These are phyloP conservation scores for Tetragnatha versicolor DNA, from an alignment of 1,140 invertebrate species.

Conservation along the genomic window DNA sequence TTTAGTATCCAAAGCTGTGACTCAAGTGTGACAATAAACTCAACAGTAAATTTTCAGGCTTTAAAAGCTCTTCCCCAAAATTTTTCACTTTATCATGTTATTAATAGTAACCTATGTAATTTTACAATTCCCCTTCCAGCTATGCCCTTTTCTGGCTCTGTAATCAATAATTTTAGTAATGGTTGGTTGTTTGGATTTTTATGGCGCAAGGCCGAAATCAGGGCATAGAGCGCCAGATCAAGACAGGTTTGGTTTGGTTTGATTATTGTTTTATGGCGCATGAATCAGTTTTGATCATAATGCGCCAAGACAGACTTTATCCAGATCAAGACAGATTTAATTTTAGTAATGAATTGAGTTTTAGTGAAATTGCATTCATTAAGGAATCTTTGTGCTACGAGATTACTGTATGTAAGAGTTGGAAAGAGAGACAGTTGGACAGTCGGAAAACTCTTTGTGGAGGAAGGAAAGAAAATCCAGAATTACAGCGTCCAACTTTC, in stretches of 20 bases:
- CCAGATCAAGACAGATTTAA: too few relatives aligned
- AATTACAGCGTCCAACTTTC: neutral
- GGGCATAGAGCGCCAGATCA: too few relatives aligned
- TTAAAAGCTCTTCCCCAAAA: neutral
- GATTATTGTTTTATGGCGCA: too few relatives aligned
- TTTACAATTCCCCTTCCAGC: neutral
- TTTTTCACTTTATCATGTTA: neutral
- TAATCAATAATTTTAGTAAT: neutral
- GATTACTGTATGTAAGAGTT: neutral
- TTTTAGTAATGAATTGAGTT: neutral
- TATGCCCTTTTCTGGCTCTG: neutral
- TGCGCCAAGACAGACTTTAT: too few relatives aligned
- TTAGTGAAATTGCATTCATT: neutral
- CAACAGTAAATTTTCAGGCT: neutral
- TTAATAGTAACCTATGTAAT: neutral
- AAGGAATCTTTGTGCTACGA: neutral
- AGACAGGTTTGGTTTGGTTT: too few relatives aligned
- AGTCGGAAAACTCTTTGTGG: neutral
- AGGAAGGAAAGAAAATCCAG: neutral
- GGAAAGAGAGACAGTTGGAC: neutral
- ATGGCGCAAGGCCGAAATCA: too few relatives aligned
- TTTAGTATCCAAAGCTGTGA: neutral
- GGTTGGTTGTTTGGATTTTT: too few relatives aligned
- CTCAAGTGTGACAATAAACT: neutral
- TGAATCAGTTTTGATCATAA: too few relatives aligned